Conservation (phyloP, 2,888 invertebrate species). For the Pollenia amentaria region DNA sequence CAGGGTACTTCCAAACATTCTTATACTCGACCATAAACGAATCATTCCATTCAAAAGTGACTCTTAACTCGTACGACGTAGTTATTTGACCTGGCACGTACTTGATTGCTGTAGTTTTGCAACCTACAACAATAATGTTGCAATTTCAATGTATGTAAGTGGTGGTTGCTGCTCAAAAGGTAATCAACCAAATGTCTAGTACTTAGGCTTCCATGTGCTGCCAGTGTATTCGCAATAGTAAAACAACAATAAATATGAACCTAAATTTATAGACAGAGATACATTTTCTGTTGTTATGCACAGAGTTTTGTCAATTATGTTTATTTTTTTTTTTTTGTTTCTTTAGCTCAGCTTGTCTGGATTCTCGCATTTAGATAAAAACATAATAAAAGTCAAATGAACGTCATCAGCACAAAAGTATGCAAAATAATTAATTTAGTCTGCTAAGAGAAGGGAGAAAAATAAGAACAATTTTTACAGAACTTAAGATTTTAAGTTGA, state of each 20-base stretch:
- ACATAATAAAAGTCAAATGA: conserved; percentile 17
- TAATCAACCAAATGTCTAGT: conserved; percentile 61
- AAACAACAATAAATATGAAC: no score
- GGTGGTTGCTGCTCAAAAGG: conserved; percentile 34
- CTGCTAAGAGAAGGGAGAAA: not conserved
- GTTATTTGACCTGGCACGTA: conserved; percentile 68
- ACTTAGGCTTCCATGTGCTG: conserved; percentile 39
- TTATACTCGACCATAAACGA: conserved; percentile 20
- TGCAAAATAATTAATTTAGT: conserved; percentile 29
- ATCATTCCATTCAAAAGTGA: not conserved
- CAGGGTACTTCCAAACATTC: conserved; percentile 23
- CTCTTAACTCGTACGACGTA: conserved; percentile 22
- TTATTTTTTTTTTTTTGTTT: no score
- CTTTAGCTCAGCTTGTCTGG: not conserved
- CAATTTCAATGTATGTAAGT: conserved; percentile 26
- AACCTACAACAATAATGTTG: conserved; percentile 56
- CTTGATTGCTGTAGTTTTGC: conserved; percentile 57
- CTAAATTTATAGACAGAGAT: no score
- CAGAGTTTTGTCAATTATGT: not conserved
- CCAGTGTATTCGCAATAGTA: not conserved
- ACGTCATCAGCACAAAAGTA: conserved; percentile 21
- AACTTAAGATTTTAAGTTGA: no score
- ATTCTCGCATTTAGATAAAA: not conserved
- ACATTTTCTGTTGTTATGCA: no score
- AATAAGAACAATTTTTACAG: not conserved